phyloP scores from a whole-genome alignment of 1,140 invertebrate genomes.

The Camponotus floridanus region DNA sequence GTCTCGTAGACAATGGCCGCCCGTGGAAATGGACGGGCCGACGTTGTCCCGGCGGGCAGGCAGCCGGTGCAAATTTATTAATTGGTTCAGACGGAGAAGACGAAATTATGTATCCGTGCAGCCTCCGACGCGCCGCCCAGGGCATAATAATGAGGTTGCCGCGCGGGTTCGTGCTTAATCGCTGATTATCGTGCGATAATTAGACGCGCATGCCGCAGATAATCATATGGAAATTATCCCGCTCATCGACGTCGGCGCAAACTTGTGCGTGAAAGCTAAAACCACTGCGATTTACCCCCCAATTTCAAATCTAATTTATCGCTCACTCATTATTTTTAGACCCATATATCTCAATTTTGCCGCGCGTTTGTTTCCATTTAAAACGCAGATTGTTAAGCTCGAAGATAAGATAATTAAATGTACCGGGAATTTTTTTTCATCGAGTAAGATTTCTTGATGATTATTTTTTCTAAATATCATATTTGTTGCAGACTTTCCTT shows the following conservation, averaged over 20 bases:
- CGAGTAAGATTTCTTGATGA: not conserved
- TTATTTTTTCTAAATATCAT: not conserved
- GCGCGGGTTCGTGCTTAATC: slow-evolving; percentile 64
- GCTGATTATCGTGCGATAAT: slow-evolving; percentile 64
- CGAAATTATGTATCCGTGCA: slow-evolving; percentile 66
- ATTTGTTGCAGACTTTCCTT: not conserved
- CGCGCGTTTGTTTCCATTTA: no score
- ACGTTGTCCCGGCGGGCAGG: slow-evolving; percentile 66
- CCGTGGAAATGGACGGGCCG: slow-evolving; percentile 72
- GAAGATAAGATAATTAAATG: no score
- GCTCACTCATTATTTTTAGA: not conserved
- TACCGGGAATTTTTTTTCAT: not conserved
- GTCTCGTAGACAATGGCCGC: slow-evolving; percentile 75
- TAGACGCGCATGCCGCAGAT: slow-evolving; percentile 59
- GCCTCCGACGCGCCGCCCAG: not conserved
- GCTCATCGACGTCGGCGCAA: slow-evolving; percentile 16
- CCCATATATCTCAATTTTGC: no score
- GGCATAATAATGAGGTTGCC: slow-evolving; percentile 64
- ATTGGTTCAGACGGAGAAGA: slow-evolving; percentile 71
- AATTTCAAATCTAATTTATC: not conserved
- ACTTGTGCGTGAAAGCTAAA: slow-evolving; percentile 10
- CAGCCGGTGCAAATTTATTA: slow-evolving; percentile 79
- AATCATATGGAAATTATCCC: slow-evolving; percentile 46
- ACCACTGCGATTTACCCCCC: no score
- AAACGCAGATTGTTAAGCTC: no score